phyloP scores from a whole-genome alignment of 2,113 vertebrate genomes.

The Natator depressus region DNA sequence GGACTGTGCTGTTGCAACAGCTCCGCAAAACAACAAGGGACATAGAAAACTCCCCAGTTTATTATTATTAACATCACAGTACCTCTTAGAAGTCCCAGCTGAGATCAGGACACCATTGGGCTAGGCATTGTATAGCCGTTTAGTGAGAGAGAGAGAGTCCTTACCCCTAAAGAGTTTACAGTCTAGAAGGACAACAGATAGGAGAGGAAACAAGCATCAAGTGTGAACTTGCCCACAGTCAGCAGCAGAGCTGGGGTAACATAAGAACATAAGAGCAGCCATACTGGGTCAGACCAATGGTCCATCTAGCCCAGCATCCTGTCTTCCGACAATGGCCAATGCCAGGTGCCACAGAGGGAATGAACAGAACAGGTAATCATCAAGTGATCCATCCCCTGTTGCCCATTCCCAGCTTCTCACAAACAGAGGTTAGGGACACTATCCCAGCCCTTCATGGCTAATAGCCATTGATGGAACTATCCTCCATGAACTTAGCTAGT shows the following conservation, averaged over 20 bases:
- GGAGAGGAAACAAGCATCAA: not conserved
- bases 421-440: no score
- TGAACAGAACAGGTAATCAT: no score
- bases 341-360: no score
- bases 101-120: not conserved
- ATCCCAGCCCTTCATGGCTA: no score
- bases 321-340: no score
- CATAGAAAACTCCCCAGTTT: not conserved
- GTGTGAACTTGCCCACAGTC: not conserved
- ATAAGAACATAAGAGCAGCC: no score
- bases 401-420: no score
- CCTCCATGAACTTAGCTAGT: no score
- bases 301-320: no score
- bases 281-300: no score
- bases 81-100: not conserved
- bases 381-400: no score
- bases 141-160: not conserved
- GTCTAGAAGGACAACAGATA: not conserved
- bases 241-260: not conserved
- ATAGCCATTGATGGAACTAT: no score
- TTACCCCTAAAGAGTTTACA: not conserved
- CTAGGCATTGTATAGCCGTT: not conserved
- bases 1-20: not conserved
- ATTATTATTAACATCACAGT: not conserved
- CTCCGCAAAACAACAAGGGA: not conserved